Percentiles rank a stretch among this genome's conserved stretches.
Conservation (phyloP, 2,113 vertebrate genomes). For the Aspiorhynchus laticeps region DNA sequence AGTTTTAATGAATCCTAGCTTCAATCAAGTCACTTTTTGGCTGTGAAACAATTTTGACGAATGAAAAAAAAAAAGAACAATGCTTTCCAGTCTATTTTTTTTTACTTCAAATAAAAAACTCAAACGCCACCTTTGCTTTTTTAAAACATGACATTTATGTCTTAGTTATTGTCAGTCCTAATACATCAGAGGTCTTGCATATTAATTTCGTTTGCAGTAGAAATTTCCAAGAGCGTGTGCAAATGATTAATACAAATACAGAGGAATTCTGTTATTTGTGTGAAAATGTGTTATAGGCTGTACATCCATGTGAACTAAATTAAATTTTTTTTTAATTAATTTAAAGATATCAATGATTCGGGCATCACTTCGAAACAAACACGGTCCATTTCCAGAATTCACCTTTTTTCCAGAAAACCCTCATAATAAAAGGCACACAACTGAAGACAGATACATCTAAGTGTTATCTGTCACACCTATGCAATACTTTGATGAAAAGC, state of each 20-base stretch:
- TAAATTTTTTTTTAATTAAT: neutral
- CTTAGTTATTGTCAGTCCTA: slow-evolving; percentile 33
- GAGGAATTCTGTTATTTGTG: neutral
- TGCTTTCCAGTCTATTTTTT: slow-evolving; percentile 93
- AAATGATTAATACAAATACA: neutral
- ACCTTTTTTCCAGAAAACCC: neutral
- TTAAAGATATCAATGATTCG: neutral
- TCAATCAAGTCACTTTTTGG: slow-evolving; percentile 99
- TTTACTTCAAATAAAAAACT: slow-evolving; percentile 88
- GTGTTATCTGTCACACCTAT: neutral
- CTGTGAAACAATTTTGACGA: slow-evolving; percentile 99
- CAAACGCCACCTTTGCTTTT: slow-evolving; percentile 59
- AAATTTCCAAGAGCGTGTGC: neutral
- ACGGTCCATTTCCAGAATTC: neutral
- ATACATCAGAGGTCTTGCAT: slow-evolving; percentile 36
- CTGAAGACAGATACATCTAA: neutral
- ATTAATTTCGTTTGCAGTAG: slow-evolving; percentile 33
- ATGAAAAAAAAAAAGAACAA: slow-evolving; percentile 91
- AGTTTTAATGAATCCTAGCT: slow-evolving; percentile 99
- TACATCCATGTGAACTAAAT: neutral
- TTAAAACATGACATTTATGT: slow-evolving; percentile 59
- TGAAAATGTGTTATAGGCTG: neutral
- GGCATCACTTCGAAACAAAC: neutral
- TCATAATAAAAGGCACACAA: too few species aligned
- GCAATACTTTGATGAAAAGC: neutral